Conservation (phyloP, 1,140 invertebrate genomes). For the Atta texana region DNA sequence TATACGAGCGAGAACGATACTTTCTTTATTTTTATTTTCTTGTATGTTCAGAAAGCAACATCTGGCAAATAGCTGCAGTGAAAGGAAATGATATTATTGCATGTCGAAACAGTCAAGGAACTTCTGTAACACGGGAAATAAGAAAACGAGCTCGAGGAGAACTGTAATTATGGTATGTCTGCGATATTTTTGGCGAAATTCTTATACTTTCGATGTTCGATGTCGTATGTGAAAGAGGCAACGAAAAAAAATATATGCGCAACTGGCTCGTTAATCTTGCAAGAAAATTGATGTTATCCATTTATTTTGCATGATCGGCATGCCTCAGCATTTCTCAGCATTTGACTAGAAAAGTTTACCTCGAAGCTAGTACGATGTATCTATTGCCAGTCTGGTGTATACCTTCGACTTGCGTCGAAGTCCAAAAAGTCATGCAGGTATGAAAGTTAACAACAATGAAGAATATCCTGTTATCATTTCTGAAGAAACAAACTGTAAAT, state of each 20-base stretch:
- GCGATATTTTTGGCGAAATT: conserved; percentile 37
- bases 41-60: conserved; percentile 10
- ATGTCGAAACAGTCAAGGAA: not conserved
- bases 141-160: not conserved
- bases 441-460: not conserved
- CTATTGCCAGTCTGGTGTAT: not conserved
- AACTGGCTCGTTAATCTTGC: conserved; percentile 39
- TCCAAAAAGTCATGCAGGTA: conserved; percentile 26
- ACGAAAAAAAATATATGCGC: not conserved
- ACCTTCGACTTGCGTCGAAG: not conserved
- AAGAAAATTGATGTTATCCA: conserved; percentile 30
- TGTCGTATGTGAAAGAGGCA: not conserved
- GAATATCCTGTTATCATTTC: too few relatives aligned
- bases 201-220: not conserved
- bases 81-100: not conserved
- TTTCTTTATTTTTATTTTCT: not conserved
- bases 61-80: conserved; percentile 4
- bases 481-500: not conserved
- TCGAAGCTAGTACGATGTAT: not conserved
- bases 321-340: not conserved
- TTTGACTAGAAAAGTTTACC: conserved; percentile 19
- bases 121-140: not conserved
- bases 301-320: not conserved
- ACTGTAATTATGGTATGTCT: conserved; percentile 31
- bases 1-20: not conserved